Evolutionary conservation across 2,797 vertebrate genomes (phyloP), one percentile per base, ranked within the genome.

Genomic region (Enoplosus armatus): DNA sequence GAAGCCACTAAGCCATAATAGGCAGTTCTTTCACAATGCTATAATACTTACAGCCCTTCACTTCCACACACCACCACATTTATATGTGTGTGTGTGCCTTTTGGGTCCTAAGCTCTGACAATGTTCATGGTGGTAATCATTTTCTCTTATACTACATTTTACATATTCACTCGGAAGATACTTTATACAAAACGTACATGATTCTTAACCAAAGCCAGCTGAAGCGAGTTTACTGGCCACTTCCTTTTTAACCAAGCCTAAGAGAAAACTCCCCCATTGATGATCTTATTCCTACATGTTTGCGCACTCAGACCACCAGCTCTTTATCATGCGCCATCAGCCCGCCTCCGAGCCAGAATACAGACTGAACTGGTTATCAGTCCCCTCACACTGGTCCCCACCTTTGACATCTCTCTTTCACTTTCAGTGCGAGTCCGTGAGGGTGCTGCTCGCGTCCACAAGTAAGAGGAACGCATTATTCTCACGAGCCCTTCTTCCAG

Each of bases 361-460:
- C 65, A 43, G 33, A 22, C 71, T 50, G 5, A 58, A 9, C 55
- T 43, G 26, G 67, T 90, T 93, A 94, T 94, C 94, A 88, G 80
- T 12, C 54, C 7, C 66, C 37, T 56, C 72, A 76, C 86, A 89
- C 71, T 22, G 27, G 61, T 47, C 70, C 26, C 74, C 85, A 31
- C 89, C 86, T 74, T 75, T 0, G 39, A 78, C 61, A 72, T 48
- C 16, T 67, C 58, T 51, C 6, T 54, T 45, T 64, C 1, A 41
- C 6, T 8, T 67, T 47, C 8, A 10, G 3, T 14, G 62, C 0
- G 4, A 37, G 14, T 51, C 43, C 5, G 33, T n/a, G 10, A 5
- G 4, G 2, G 37, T 43, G 51, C 22, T 35, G 2, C 5, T n/a
- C 31, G 10, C 11, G 22, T 59, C 22, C 18, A 33, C 11, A 33